Conservation (phyloP, 2,113 vertebrate genomes). For the Indri indri region DNA sequence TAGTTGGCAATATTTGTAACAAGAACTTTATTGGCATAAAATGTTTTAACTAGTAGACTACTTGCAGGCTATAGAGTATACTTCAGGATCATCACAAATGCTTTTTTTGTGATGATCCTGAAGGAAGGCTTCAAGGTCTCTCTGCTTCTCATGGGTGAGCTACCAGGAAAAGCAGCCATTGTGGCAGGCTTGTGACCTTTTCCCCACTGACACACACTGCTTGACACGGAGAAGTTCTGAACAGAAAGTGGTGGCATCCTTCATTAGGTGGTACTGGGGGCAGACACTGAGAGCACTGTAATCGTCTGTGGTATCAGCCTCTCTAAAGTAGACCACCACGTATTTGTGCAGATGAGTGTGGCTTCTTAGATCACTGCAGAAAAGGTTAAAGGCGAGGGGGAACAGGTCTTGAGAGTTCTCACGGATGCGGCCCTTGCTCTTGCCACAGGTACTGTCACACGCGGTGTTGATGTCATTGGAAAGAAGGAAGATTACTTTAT, state of each 20-base stretch:
- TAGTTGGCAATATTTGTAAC: neutral
- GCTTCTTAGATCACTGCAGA: constrained; percentile 83
- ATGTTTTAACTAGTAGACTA: neutral
- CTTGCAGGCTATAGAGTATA: neutral
- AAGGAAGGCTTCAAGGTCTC: neutral
- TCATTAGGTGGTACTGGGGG: constrained; percentile 83
- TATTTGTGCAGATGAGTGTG: constrained; percentile 81
- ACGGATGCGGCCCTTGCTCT: neutral
- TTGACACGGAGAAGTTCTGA: constrained; percentile 34
- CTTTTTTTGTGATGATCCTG: neutral
- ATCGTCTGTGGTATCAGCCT: constrained; percentile 33
- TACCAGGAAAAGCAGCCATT: neutral
- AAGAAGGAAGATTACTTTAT: constrained; percentile 85
- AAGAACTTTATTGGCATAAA: neutral
- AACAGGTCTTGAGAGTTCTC: constrained; percentile 85
- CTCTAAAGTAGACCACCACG: constrained; percentile 83
- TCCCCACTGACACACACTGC: neutral
- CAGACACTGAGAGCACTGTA: constrained; percentile 81
- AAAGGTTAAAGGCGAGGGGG: constrained; percentile 86
- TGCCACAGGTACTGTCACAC: constrained; percentile 55
- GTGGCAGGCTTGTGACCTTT: neutral
- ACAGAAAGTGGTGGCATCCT: constrained; percentile 83
- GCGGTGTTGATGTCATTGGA: neutral
- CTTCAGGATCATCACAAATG: neutral
- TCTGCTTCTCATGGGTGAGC: neutral